Percentiles rank a stretch among this genome's conserved stretches.
Conservation (phyloP, 2,113 vertebrate genomes). For the Oostethus manadensis region DNA sequence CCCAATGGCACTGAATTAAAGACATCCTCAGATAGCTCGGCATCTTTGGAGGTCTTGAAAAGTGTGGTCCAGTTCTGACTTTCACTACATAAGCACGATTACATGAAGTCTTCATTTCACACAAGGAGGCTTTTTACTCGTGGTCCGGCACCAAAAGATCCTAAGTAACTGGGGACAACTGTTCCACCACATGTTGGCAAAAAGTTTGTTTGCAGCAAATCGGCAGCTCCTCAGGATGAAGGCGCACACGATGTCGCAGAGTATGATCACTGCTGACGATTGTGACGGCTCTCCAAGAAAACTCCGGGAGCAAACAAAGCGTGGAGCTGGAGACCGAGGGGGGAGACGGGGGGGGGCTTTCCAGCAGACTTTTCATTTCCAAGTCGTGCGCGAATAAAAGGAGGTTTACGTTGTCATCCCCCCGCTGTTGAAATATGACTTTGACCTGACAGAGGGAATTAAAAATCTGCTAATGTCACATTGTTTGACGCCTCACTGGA, state of each 20-base stretch:
- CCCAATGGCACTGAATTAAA: too few species aligned
- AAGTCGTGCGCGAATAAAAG: conserved; percentile 60
- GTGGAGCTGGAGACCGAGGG: conserved; percentile 43
- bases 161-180: neutral
- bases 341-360: conserved; percentile 27
- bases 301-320: conserved; percentile 49
- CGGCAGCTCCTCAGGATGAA: neutral
- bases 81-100: too few species aligned
- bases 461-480: conserved; percentile 66
- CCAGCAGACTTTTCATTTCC: conserved; percentile 57
- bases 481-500: conserved; percentile 63
- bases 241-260: neutral
- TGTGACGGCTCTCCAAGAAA: conserved; percentile 48
- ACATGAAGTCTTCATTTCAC: too few species aligned
- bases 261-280: conserved; percentile 64
- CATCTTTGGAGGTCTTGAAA: too few species aligned
- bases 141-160: too few species aligned
- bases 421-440: conserved; percentile 61
- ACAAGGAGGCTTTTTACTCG: too few species aligned
- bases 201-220: neutral
- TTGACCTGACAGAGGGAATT: conserved; percentile 74
- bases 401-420: conserved; percentile 63
- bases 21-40: too few species aligned
- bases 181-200: neutral
- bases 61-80: too few species aligned